phyloP scores from a whole-genome alignment of 2,797 vertebrate genomes.

The Decapterus maruadsi region DNA sequence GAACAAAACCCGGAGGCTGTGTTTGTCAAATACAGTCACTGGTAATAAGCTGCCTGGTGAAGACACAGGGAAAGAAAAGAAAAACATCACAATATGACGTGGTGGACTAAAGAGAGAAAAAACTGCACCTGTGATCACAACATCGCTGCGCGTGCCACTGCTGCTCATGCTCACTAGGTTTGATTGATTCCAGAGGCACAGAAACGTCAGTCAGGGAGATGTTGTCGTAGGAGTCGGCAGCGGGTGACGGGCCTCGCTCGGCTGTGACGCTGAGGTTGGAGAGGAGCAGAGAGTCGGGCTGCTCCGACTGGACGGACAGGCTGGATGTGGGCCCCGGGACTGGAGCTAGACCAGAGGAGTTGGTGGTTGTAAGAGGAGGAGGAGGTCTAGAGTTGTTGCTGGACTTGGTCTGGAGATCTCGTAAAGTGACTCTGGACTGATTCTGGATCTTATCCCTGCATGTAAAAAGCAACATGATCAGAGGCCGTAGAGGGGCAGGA shows the following conservation, averaged over 20 bases:
- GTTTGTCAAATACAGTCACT: constrained; percentile 95
- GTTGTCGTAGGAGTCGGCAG: constrained; percentile 73
- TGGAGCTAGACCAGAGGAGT: constrained; percentile 37
- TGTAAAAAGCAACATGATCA: background rate
- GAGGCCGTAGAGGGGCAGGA: background rate
- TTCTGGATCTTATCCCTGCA: constrained; percentile 92
- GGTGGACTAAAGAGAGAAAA: background rate
- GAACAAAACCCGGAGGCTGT: constrained; percentile 95
- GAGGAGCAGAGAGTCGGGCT: constrained; percentile 60
- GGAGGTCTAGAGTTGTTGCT: constrained; percentile 65
- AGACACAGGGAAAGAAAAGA: background rate
- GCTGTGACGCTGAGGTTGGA: constrained; percentile 63
- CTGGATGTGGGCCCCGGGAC: constrained; percentile 48
- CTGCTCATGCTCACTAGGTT: constrained; percentile 88
- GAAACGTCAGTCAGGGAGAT: constrained; percentile 90
- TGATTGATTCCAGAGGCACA: constrained; percentile 96
- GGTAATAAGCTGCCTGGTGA: constrained; percentile 93
- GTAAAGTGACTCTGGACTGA: constrained; percentile 89
- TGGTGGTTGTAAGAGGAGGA: constrained; percentile 57
- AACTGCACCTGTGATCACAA: background rate
- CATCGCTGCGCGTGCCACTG: background rate
- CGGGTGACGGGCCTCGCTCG: constrained; percentile 44
- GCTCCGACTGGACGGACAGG: constrained; percentile 59
- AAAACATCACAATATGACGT: background rate
- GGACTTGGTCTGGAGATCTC: constrained; percentile 93